Base-by-base conservation (phyloP, 2,797 vertebrate species). In the Crocidura indochinensis region DNA sequence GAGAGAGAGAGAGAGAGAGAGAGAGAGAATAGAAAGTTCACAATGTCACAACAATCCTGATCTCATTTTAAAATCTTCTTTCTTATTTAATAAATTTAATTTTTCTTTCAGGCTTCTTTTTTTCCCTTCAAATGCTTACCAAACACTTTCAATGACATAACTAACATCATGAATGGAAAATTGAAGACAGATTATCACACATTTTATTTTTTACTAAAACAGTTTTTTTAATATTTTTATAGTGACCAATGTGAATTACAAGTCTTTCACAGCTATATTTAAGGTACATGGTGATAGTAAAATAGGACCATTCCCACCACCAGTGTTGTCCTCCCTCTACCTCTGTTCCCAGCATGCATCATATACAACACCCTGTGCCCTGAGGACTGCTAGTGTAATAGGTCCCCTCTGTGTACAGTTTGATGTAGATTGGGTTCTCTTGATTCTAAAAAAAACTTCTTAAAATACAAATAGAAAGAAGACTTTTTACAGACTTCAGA, bases 51-150 rank as follows among this genome's bases (percentile, higher is more conserved):
- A 1, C 0, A 17, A 10, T 56, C 31, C 29, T 49, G 22, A 72
- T 9, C 2, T n/a, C 49, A n/a, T 2, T 17, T 29, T 67, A 26
- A 83, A 22, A 8, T 62, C 29, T 65, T 2, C 31, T 64, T 64
- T 22, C 60, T 64, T 64, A 64, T 20, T 64, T 76, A 38, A 49
- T 49, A n/a, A 75, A 62, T 29, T 20, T 72, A 67, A 88, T 46
- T n/a, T n/a, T 53, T 31, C 31, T 64, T 80, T 73, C 73, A 14
- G 20, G 19, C 88, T 92, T 5, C 0, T 24, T 46, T 24, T n/a
- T 47, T 73, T n/a, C n/a, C 19, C 17, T 65, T 84, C 65, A 72
- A 78, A 67, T n/a, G n/a, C 56, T 86, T 93, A 62, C 46, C 29
- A 38, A 65, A 56, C 24, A 67, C n/a, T 20, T 75, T 69, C n/a